Conservation (phyloP, 2,113 vertebrate species). For the Mesembrinibis cayennensis region DNA sequence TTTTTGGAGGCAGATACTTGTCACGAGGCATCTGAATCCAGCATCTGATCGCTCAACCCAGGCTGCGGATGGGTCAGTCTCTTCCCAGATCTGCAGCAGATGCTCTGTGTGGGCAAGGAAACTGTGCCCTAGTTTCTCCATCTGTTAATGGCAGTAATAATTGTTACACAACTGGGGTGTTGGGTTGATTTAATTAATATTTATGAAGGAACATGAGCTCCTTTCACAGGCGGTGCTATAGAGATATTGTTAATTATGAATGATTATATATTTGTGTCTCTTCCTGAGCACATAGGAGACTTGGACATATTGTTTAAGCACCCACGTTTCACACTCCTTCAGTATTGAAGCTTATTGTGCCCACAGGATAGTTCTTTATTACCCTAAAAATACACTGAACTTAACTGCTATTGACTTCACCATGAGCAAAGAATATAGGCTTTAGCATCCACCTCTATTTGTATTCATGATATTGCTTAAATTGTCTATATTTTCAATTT, state of each 20-base stretch:
- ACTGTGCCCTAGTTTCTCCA: conserved; percentile 34
- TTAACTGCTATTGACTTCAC: not conserved
- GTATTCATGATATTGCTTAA: not conserved
- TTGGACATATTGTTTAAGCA: not conserved
- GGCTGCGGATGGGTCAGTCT: not conserved
- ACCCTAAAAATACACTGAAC: not conserved
- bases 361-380: not conserved
- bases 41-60: not conserved
- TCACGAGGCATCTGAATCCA: not conserved
- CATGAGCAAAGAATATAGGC: not conserved
- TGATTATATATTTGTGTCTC: not conserved
- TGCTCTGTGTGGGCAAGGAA: conserved; percentile 27
- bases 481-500: not conserved
- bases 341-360: not conserved
- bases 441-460: not conserved
- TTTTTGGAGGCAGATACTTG: not conserved
- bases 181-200: conserved; percentile 27
- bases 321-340: not conserved
- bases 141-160: conserved; percentile 14
- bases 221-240: not conserved
- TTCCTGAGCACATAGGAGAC: not conserved
- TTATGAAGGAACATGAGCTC: conserved; percentile 6
- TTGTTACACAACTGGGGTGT: not conserved
- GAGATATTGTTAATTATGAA: conserved; percentile 1
- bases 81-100: not conserved